phyloP scores from a whole-genome alignment of 2,888 invertebrate species.

The Lochmaea capreae region DNA sequence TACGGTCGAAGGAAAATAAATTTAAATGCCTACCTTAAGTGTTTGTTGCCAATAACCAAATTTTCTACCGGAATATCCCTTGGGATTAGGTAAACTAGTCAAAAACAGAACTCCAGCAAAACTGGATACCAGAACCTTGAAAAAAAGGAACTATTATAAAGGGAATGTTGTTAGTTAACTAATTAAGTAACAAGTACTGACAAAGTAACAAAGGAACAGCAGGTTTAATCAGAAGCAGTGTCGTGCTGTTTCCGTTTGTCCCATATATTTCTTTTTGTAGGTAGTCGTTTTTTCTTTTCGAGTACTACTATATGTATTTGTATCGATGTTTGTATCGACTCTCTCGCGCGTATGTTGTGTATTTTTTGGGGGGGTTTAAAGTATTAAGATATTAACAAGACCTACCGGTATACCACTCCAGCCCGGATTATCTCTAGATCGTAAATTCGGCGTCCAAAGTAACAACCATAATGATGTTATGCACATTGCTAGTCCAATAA shows the following conservation, averaged over 20 bases:
- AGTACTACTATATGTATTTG: too few relatives aligned
- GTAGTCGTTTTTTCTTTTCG: too few relatives aligned
- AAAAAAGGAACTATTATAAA: slow-evolving; percentile 34
- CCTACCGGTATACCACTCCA: slow-evolving; percentile 75
- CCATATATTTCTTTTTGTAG: too few relatives aligned
- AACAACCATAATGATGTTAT: slow-evolving; percentile 71
- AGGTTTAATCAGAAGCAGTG: too few relatives aligned
- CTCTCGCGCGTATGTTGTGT: too few relatives aligned
- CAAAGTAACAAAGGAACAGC: too few relatives aligned
- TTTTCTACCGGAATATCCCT: slow-evolving; percentile 64
- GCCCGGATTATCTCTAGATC: slow-evolving; percentile 72
- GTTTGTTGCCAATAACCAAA: slow-evolving; percentile 61
- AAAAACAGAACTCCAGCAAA: slow-evolving; percentile 63
- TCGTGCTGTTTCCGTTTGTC: too few relatives aligned
- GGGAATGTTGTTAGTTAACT: not conserved
- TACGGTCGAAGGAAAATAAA: too few relatives aligned
- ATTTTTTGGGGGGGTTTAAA: too few relatives aligned
- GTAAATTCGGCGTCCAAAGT: slow-evolving; percentile 71
- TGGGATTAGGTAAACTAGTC: slow-evolving; percentile 64
- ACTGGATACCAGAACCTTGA: slow-evolving; percentile 64
- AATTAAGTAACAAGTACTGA: too few relatives aligned
- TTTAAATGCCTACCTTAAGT: slow-evolving; percentile 60
- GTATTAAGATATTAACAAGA: slow-evolving; percentile 5
- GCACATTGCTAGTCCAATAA: slow-evolving; percentile 69
- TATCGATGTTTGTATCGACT: too few relatives aligned